phyloP scores from a whole-genome alignment of 2,888 invertebrate genomes.

The Trissolcus brochymenae region DNA sequence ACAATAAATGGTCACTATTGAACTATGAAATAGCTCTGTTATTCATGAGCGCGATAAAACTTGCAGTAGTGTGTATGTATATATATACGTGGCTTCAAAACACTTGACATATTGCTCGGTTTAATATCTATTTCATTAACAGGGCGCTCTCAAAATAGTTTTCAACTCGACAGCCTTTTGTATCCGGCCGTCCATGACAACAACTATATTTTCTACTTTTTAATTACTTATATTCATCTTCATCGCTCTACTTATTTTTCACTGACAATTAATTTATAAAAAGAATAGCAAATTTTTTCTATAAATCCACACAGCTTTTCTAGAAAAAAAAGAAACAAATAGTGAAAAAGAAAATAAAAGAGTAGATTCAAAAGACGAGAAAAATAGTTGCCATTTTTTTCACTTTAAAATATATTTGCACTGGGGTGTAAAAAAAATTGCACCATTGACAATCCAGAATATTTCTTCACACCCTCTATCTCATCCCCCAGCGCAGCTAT shows the following conservation, averaged over 20 bases:
- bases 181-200: too few relatives aligned
- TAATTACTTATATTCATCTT: too few relatives aligned
- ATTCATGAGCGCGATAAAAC: slow-evolving; percentile 36
- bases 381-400: slow-evolving; percentile 12
- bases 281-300: too few relatives aligned
- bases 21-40: slow-evolving; percentile 48
- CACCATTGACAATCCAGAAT: too few relatives aligned
- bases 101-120: background rate
- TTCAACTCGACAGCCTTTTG: background rate
- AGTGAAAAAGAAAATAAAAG: too few relatives aligned
- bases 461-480: too few relatives aligned
- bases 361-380: background rate
- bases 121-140: slow-evolving; percentile 38
- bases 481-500: background rate
- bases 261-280: too few relatives aligned
- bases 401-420: slow-evolving; percentile 13
- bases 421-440: slow-evolving; percentile 3
- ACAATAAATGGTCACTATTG: slow-evolving; percentile 36
- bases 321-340: too few relatives aligned
- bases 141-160: slow-evolving; percentile 20
- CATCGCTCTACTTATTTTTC: too few relatives aligned
- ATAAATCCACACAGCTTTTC: too few relatives aligned
- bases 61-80: background rate
- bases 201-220: too few relatives aligned
- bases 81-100: too few relatives aligned